Conservation (phyloP, 1,140 invertebrate species). For the Dendrolimus punctatus region DNA sequence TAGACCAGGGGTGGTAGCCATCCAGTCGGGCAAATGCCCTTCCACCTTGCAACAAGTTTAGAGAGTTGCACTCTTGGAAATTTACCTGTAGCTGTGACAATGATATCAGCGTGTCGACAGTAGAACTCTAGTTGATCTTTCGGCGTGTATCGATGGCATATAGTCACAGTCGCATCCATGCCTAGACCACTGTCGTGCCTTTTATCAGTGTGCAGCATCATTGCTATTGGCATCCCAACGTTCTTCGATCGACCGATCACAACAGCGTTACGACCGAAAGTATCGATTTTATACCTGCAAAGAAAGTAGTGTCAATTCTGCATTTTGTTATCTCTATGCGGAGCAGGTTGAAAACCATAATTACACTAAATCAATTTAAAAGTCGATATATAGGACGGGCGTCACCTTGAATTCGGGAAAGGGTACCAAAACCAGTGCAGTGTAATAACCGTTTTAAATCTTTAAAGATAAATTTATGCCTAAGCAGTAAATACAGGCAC, state of each 20-base stretch:
- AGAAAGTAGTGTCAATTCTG: conserved; percentile 20
- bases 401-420: too few species aligned
- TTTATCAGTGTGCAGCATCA: conserved; percentile 85
- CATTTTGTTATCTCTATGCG: too few species aligned
- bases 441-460: too few species aligned
- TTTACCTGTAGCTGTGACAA: conserved; percentile 84
- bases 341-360: too few species aligned
- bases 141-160: conserved; percentile 91
- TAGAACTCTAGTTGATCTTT: conserved; percentile 79
- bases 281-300: conserved; percentile 80
- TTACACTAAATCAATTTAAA: too few species aligned
- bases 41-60: too few species aligned
- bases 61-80: conserved; percentile 1
- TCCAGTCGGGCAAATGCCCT: too few species aligned
- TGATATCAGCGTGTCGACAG: conserved; percentile 84
- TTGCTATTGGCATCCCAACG: conserved; percentile 89
- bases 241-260: conserved; percentile 92
- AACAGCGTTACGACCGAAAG: conserved; percentile 89
- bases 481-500: too few species aligned
- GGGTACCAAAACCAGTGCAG: too few species aligned
- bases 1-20: too few species aligned
- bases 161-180: conserved; percentile 88
- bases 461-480: too few species aligned
- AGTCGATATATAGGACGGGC: too few species aligned
- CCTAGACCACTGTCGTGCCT: conserved; percentile 74